Percentiles rank a stretch among this genome's conserved stretches.
These are phyloP conservation scores for Chunga burmeisteri DNA, from an alignment of 2,113 vertebrate genomes.

Conservation along the genomic window DNA sequence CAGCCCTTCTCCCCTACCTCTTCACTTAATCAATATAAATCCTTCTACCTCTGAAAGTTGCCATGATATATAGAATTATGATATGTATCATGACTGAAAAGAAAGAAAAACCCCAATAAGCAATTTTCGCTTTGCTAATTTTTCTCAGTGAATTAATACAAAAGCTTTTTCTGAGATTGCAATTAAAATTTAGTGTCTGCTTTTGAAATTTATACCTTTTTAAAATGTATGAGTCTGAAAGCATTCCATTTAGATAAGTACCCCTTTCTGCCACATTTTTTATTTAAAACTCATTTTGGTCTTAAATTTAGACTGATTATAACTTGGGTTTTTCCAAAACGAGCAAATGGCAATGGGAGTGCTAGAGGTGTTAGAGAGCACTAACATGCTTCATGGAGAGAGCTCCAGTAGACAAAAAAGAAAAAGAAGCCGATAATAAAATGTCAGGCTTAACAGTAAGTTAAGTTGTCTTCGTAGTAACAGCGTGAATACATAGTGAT, in stretches of 20 bases:
- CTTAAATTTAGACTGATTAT: conserved; percentile 69
- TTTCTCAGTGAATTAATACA: conserved; percentile 75
- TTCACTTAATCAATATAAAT: conserved; percentile 72
- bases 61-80: conserved; percentile 70
- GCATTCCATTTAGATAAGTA: conserved; percentile 80
- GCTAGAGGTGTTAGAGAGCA: not conserved
- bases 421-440: not conserved
- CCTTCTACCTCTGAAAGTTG: conserved; percentile 64
- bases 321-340: conserved; percentile 64
- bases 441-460: not conserved
- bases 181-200: conserved; percentile 80
- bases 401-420: not conserved
- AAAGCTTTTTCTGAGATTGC: conserved; percentile 77
- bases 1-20: conserved; percentile 21
- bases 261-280: conserved; percentile 74
- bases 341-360: conserved; percentile 17
- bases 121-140: conserved; percentile 76
- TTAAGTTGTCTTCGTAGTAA: not conserved
- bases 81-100: conserved; percentile 62
- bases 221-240: conserved; percentile 78
- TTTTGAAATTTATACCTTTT: conserved; percentile 77
- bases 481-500: not conserved
- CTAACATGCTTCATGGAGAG: not conserved
- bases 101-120: conserved; percentile 72
- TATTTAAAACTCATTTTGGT: conserved; percentile 76